phyloP scores from a whole-genome alignment of 2,113 vertebrate genomes.

The Dissostichus mawsoni region DNA sequence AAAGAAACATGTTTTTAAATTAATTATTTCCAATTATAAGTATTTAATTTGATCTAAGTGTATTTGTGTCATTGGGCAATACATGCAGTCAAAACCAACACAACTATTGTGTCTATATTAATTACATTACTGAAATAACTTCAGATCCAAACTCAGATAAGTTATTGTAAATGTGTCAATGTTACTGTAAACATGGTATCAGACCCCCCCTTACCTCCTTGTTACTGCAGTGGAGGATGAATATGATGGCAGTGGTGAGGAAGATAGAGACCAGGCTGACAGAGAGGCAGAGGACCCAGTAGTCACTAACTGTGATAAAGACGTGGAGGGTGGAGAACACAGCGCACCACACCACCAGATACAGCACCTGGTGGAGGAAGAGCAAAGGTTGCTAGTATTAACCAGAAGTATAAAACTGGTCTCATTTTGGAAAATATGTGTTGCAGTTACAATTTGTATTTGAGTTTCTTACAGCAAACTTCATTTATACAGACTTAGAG shows the following conservation, averaged over 20 bases:
- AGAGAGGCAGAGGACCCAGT: conserved; percentile 83
- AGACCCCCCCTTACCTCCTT: conserved; percentile 68
- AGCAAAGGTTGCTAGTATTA: neutral
- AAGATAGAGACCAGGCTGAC: conserved; percentile 80
- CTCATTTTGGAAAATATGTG: no score
- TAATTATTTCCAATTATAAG: neutral
- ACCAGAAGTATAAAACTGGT: neutral
- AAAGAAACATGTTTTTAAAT: neutral
- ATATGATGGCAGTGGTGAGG: conserved; percentile 78
- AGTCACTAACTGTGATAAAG: conserved; percentile 68
- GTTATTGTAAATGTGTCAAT: neutral
- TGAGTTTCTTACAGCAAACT: no score
- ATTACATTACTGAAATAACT: neutral
- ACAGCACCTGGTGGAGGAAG: conserved; percentile 75
- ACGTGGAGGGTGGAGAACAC: conserved; percentile 82
- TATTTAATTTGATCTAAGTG: neutral
- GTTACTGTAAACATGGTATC: neutral
- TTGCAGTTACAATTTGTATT: no score
- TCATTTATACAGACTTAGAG: no score
- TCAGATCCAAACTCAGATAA: neutral
- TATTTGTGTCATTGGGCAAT: no score
- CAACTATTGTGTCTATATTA: no score
- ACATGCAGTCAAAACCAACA: no score
- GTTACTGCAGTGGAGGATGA: conserved; percentile 78
- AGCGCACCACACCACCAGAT: conserved; percentile 84